A percentile compares a stretch with the other conserved stretches of the same genome.
Evolutionary conservation across 2,797 vertebrate species (phyloP).

Genomic region (Furcifer pardalis): DNA sequence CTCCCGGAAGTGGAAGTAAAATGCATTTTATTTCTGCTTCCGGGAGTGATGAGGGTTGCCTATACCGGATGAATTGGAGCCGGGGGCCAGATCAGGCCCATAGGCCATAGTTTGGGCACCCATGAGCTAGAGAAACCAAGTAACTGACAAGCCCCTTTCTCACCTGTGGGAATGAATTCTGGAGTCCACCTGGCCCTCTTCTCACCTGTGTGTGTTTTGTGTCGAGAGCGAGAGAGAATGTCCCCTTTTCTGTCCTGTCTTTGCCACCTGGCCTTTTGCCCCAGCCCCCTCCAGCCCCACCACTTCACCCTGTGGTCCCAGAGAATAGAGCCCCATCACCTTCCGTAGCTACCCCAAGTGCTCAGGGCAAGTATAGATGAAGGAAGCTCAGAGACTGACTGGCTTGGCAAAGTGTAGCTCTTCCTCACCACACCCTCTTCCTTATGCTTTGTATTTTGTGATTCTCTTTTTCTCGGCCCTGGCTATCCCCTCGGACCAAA

Average conservation of each 20-base stretch:
- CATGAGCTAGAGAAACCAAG: constrained; percentile 55
- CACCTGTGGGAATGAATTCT: constrained; percentile 27
- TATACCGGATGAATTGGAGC: too few species aligned
- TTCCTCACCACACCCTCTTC: constrained; percentile 74
- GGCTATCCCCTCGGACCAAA: constrained; percentile 77
- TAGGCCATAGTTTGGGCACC: too few species aligned
- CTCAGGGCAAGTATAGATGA: constrained; percentile 61
- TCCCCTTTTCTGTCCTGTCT: constrained; percentile 59
- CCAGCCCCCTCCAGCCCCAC: background rate
- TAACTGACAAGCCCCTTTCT: constrained; percentile 62
- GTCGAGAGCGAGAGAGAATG: constrained; percentile 8
- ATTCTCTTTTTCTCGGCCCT: constrained; percentile 45
- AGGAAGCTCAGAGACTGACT: constrained; percentile 66
- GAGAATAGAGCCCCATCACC: constrained; percentile 57
- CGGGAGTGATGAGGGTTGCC: too few species aligned
- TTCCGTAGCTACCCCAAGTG: constrained; percentile 51
- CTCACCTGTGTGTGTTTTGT: constrained; percentile 26
- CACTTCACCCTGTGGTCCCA: constrained; percentile 62
- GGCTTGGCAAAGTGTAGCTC: constrained; percentile 65
- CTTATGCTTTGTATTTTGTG: constrained; percentile 71
- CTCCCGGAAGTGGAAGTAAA: too few species aligned
- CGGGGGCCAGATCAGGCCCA: too few species aligned
- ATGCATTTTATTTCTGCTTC: too few species aligned
- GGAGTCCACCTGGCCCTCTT: constrained; percentile 52
- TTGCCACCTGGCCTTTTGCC: constrained; percentile 50